Base-by-base conservation (phyloP, 2,888 invertebrate species). In the Eilema sororculum region DNA sequence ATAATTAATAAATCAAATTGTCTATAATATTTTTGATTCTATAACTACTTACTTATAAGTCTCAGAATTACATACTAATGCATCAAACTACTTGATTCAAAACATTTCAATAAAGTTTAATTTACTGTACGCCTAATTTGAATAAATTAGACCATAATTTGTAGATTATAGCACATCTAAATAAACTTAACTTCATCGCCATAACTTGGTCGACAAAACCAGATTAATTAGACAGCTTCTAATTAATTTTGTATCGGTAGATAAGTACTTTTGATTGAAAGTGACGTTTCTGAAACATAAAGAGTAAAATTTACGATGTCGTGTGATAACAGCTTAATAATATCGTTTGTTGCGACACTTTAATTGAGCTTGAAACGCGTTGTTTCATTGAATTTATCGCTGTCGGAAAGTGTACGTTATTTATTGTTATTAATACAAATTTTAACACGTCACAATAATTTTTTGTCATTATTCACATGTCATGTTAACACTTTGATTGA, bases 241-340 rank as follows among this genome's bases (percentile, higher is more conserved):
- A 93, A 94, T 94, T 93, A 94, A 16, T 93, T 93, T 91, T 91
- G 86, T 91, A 91, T 90, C 89, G 81, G 76, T 73, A 89, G 94
- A 94, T 94, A 94, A 91, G 82, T 76, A n/a, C 81, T 63, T 85
- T 86, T 93, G 92, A 94, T 94, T 94, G 94, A 95, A 84, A 76
- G 80, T 84, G 79, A 73, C 78, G 77, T 82, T 79, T 88, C 90
- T 91, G 89, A 91, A 78, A 76, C 67, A 88, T 93, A 94, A 78
- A 78, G 76, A 75, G 79, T 76, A 74, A 80, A 89, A 93, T 94
- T 94, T 93, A 95, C 86, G 91, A 91, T 88, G 86, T 89, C 88
- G 84, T 87, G 76, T 85, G 90, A 92, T 92, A 91, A 89, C 86
- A 78, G 84, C 76, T 85, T 86, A 84, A 85, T 85, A 89, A 89